These are phyloP conservation scores for Pyrochroa serraticornis DNA, from an alignment of 2,888 invertebrate genomes.

Conservation along the genomic window DNA sequence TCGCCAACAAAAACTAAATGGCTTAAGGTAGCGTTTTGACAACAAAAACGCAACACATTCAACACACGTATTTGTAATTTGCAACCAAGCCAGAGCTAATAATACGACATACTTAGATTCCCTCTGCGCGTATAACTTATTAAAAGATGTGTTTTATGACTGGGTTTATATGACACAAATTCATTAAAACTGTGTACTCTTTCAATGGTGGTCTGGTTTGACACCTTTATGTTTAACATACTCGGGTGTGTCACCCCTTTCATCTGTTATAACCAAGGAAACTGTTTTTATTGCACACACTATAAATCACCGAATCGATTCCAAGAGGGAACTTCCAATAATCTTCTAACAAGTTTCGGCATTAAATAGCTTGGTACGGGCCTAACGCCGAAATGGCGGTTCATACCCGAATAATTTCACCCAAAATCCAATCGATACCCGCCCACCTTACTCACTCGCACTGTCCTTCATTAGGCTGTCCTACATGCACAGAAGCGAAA, in stretches of 20 bases:
- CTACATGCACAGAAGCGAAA: no score
- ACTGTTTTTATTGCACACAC: constrained; percentile 12
- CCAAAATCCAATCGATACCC: constrained; percentile 13
- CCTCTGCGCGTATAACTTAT: constrained; percentile 23
- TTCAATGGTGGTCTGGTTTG: constrained; percentile 13
- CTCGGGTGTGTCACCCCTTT: constrained; percentile 12
- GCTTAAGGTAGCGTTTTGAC: neutral
- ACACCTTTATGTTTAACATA: constrained; percentile 13
- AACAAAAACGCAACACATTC: constrained; percentile 8
- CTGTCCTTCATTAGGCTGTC: no score
- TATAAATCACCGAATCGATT: constrained; percentile 22
- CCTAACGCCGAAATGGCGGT: constrained; percentile 15
- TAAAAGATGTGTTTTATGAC: constrained; percentile 20
- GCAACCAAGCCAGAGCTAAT: constrained; percentile 10
- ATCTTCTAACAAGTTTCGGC: constrained; percentile 26
- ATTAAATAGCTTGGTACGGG: constrained; percentile 27
- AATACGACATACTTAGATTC: constrained; percentile 12
- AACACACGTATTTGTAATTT: constrained; percentile 17
- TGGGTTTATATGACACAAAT: constrained; percentile 14
- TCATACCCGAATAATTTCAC: constrained; percentile 5
- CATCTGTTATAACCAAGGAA: constrained; percentile 10
- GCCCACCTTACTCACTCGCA: constrained; percentile 2
- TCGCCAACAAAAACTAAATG: neutral
- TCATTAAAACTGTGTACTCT: constrained; percentile 10
- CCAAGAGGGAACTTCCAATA: constrained; percentile 25